A percentile compares a stretch with the other conserved stretches of the same genome.
These are phyloP conservation scores for Palaemon carinicauda DNA, from an alignment of 1,140 invertebrate species.

Conservation along the genomic window DNA sequence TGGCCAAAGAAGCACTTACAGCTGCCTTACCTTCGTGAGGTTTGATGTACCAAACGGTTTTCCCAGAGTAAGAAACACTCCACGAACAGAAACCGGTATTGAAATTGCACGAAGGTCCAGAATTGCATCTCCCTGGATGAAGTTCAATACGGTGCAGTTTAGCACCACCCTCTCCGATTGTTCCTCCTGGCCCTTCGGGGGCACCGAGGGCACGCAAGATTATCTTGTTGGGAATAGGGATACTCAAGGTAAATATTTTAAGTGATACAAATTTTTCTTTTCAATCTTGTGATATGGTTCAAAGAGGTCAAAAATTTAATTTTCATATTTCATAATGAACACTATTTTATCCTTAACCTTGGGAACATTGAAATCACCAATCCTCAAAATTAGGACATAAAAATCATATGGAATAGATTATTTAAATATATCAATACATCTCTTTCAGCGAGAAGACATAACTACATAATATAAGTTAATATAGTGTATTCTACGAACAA, in stretches of 20 bases:
- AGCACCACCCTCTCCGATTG: neutral
- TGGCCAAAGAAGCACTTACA: neutral
- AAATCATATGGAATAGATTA: too few species aligned
- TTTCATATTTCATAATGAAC: too few species aligned
- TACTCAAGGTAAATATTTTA: too few species aligned
- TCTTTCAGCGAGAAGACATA: neutral
- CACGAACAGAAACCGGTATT: conserved; percentile 32
- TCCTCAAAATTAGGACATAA: too few species aligned
- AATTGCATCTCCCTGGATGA: neutral
- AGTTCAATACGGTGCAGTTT: neutral
- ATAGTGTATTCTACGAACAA: neutral
- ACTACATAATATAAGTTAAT: neutral
- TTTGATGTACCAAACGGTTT: conserved; percentile 32
- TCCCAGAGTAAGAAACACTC: conserved; percentile 24
- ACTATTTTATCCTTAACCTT: too few species aligned
- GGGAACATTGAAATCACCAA: too few species aligned
- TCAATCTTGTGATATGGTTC: too few species aligned
- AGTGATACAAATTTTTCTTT: too few species aligned
- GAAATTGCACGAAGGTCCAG: conserved; percentile 11
- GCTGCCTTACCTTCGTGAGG: neutral
- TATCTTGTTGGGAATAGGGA: neutral
- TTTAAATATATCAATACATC: too few species aligned
- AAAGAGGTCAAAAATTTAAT: too few species aligned
- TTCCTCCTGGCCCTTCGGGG: neutral
- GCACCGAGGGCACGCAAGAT: conserved; percentile 23